Percentiles rank a stretch among this genome's conserved stretches.
These are phyloP conservation scores for Homarus americanus DNA, from an alignment of 1,140 invertebrate genomes.

Conservation along the genomic window DNA sequence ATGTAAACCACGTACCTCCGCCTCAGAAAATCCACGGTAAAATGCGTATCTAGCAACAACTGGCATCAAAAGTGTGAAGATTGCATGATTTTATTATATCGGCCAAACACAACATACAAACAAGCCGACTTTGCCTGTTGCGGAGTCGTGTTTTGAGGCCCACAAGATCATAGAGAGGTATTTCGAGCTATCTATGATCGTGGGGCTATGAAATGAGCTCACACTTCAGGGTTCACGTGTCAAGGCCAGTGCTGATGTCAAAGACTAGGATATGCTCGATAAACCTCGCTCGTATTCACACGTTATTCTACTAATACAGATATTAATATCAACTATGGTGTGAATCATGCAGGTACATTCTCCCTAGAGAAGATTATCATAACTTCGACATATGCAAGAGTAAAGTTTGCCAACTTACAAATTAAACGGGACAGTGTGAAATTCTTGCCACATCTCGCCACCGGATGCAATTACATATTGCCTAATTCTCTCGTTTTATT, in stretches of 20 bases:
- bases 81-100: slow-evolving; percentile 73
- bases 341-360: slow-evolving; percentile 28
- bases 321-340: background rate
- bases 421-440: slow-evolving; percentile 60
- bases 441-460: slow-evolving; percentile 49
- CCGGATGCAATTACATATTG: slow-evolving; percentile 1
- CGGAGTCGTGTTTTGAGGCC: slow-evolving; percentile 50
- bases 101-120: slow-evolving; percentile 68
- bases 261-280: slow-evolving; percentile 29
- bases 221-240: slow-evolving; percentile 42
- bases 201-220: background rate
- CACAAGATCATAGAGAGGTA: background rate
- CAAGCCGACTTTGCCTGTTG: slow-evolving; percentile 69
- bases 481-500: background rate
- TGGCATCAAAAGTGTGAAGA: slow-evolving; percentile 59
- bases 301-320: background rate
- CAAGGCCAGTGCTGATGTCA: slow-evolving; percentile 45
- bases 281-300: slow-evolving; percentile 1
- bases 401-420: slow-evolving; percentile 59
- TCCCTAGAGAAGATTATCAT: slow-evolving; percentile 24
- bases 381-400: slow-evolving; percentile 55
- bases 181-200: slow-evolving; percentile 1
- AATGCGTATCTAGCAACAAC: slow-evolving; percentile 9
- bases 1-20: background rate
- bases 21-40: background rate